A percentile compares a stretch with the other conserved stretches of the same genome.
phyloP scores from a whole-genome alignment of 2,113 vertebrate genomes.

The Ptychochromis oligacanthus region DNA sequence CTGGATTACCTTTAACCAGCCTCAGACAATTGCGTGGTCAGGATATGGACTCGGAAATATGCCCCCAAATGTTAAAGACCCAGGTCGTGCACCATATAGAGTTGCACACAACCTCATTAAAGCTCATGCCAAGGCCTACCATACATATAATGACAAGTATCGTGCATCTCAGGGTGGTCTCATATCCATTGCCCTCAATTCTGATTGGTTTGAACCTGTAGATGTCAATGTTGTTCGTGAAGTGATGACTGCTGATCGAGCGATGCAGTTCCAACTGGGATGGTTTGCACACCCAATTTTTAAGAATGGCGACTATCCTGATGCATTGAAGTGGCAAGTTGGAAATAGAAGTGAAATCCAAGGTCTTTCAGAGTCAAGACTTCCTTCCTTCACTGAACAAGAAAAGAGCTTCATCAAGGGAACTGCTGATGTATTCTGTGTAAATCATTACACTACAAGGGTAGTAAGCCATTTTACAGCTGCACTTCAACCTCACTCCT shows the following conservation, averaged over 20 bases:
- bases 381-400: conserved; percentile 86
- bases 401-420: conserved; percentile 85
- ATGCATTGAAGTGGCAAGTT: conserved; percentile 93
- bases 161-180: conserved; percentile 83
- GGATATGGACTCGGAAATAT: conserved; percentile 84
- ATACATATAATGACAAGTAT: conserved; percentile 87
- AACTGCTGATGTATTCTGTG: conserved; percentile 90
- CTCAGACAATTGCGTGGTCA: conserved; percentile 79
- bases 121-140: conserved; percentile 89
- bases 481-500: conserved; percentile 80
- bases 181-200: conserved; percentile 84
- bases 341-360: conserved; percentile 93
- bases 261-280: conserved; percentile 89
- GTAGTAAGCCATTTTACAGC: conserved; percentile 75
- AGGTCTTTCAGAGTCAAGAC: conserved; percentile 80
- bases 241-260: conserved; percentile 88
- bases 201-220: conserved; percentile 88
- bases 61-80: conserved; percentile 83
- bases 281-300: conserved; percentile 96
- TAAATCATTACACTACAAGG: conserved; percentile 86
- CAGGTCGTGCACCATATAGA: conserved; percentile 82
- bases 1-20: conserved; percentile 94
- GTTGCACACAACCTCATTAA: conserved; percentile 86
- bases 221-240: conserved; percentile 75
- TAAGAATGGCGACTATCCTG: conserved; percentile 93